Evolutionary conservation across 2,888 invertebrate genomes (phyloP), one percentile per base, ranked within the genome.

Genomic region (Lycia hirtaria): DNA sequence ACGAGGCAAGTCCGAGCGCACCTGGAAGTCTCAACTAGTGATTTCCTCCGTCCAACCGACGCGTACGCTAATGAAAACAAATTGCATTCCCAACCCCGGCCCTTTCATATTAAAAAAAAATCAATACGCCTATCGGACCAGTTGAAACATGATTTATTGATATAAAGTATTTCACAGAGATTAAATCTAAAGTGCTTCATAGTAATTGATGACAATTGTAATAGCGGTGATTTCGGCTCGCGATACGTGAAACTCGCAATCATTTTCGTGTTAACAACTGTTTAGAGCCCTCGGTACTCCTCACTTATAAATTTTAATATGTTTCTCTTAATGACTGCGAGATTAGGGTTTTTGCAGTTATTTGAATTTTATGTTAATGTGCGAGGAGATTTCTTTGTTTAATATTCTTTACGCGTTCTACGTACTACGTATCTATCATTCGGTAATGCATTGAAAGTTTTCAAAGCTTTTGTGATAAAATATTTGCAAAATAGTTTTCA

Each of bases 211-310:
- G 87, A 87, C 84, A 82, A 83, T 83, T 87, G 85, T 78, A 81
- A 74, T 70, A 55, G 69, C 72, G 65, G 71, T 74, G 79, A 76
- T 79, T 63, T 69, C 58, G 45, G 49, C 48, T 53, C 35, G 47
- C 63, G 75, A 77, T 77, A 75, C 55, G 49, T 40, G 44, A 44
- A 22, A 26, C 47, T 50, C 44, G 61, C 55, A 83, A 87, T 88
- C 78, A 88, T 89, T 88, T 85, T 84, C 85, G 76, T 84, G 85
- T 88, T 91, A 90, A 88, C 89, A 88, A 86, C 87, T 87, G 85
- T 87, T 87, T 85, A 86, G 69, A 67, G 69, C 73, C 75, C 78
- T 66, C 60, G 48, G 30, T 40, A 49, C 74, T 37, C 30, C 17
- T 48, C 41, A 35, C 47, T 80, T 80, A 82, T 84, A 77, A 74